These are phyloP conservation scores for Anoplophora glabripennis DNA, from an alignment of 1,140 invertebrate species.

Conservation along the genomic window DNA sequence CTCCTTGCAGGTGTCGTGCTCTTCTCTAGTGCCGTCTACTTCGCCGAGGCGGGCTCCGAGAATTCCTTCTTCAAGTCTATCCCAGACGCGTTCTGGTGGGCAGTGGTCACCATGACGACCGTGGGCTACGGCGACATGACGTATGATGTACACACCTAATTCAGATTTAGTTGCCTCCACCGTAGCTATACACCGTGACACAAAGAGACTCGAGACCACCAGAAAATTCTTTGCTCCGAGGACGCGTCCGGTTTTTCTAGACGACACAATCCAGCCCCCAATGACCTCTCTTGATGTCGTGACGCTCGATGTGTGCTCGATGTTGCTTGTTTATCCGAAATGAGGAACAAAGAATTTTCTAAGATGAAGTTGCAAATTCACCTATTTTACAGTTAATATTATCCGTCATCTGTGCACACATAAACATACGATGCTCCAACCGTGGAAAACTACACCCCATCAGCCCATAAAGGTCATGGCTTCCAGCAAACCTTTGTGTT, in stretches of 20 bases:
- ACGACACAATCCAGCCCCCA: slow-evolving; percentile 22
- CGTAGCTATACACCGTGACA: slow-evolving; percentile 21
- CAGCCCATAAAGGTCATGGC: too few relatives aligned
- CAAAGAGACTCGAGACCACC: slow-evolving; percentile 13
- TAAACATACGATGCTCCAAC: too few relatives aligned
- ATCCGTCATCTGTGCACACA: neutral
- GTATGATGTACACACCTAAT: slow-evolving; percentile 79
- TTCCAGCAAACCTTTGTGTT: too few relatives aligned
- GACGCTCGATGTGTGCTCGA: slow-evolving; percentile 35
- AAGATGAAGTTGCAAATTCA: slow-evolving; percentile 24
- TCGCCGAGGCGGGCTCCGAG: slow-evolving; percentile 95
- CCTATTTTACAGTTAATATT: neutral
- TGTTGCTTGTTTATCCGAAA: slow-evolving; percentile 31
- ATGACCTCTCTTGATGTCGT: slow-evolving; percentile 33
- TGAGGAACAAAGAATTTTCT: slow-evolving; percentile 52
- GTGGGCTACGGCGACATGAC: slow-evolving; percentile 99
- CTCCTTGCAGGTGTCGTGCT: slow-evolving; percentile 94
- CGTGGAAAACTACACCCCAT: too few relatives aligned
- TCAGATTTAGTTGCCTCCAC: slow-evolving; percentile 58
- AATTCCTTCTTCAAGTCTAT: slow-evolving; percentile 99
- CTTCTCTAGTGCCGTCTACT: slow-evolving; percentile 98
- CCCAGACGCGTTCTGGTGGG: slow-evolving; percentile 98
- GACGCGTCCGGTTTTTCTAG: slow-evolving; percentile 35
- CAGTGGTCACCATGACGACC: slow-evolving; percentile 99
- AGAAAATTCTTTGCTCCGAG: slow-evolving; percentile 48